Percentiles rank a stretch among this genome's conserved stretches.
Conservation (phyloP, 2,113 vertebrate species). For the Rutilus rutilus region DNA sequence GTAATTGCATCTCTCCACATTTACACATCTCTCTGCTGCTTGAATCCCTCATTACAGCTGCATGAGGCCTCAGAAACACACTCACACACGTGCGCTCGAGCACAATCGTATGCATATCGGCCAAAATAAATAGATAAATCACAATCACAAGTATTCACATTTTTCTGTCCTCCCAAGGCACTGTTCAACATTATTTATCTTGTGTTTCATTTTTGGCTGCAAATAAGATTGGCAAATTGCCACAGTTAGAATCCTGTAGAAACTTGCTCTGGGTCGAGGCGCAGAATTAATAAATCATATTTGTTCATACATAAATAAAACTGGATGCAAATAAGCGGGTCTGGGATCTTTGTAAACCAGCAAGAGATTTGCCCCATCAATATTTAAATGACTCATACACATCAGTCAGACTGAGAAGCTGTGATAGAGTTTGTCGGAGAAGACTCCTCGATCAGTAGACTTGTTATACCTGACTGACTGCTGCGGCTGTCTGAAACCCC, state of each 20-base stretch:
- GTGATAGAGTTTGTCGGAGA: constrained; percentile 36
- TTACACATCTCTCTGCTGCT: constrained; percentile 14
- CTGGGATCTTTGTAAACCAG: constrained; percentile 56
- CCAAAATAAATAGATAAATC: not conserved
- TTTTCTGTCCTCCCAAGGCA: constrained; percentile 63
- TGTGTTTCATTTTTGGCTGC: constrained; percentile 58
- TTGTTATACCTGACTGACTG: constrained; percentile 13
- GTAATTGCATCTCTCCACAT: not conserved
- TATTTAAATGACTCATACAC: constrained; percentile 72
- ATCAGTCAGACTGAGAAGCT: constrained; percentile 53
- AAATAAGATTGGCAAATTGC: constrained; percentile 69
- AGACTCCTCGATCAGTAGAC: constrained; percentile 31
- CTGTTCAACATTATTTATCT: constrained; percentile 61
- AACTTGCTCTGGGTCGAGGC: constrained; percentile 60
- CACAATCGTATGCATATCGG: not conserved
- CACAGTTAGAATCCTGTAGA: constrained; percentile 64
- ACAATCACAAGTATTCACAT: constrained; percentile 56
- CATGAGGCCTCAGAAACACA: not conserved
- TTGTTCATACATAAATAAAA: constrained; percentile 74
- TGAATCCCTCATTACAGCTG: constrained; percentile 18
- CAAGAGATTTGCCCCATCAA: constrained; percentile 69
- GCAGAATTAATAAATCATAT: constrained; percentile 73
- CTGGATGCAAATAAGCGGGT: constrained; percentile 61
- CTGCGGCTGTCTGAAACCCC: not conserved
- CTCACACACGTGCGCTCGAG: not conserved